phyloP scores from a whole-genome alignment of 2,888 invertebrate genomes.

The Chromoteleia sp. region DNA sequence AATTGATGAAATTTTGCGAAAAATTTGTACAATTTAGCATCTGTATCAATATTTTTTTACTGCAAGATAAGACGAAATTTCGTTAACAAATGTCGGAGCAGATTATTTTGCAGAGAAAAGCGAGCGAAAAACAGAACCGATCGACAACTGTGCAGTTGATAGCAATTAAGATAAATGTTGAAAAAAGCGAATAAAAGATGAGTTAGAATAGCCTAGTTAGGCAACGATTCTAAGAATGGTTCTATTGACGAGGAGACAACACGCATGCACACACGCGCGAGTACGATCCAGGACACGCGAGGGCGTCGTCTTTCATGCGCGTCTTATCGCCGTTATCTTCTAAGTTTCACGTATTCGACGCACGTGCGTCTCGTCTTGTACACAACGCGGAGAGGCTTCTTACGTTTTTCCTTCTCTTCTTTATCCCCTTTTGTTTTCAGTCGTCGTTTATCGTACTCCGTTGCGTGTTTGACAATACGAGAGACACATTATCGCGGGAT shows the following conservation, averaged over 20 bases:
- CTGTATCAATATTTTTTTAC: too few species aligned
- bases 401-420: conserved; percentile 1
- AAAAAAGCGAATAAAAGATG: conserved; percentile 58
- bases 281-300: conserved; percentile 62
- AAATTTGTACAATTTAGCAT: too few species aligned
- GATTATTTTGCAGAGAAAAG: background rate
- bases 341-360: conserved; percentile 58
- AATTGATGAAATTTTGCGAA: too few species aligned
- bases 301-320: conserved; percentile 62
- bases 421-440: conserved; percentile 11
- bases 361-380: conserved; percentile 55
- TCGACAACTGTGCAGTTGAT: conserved; percentile 21
- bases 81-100: too few species aligned
- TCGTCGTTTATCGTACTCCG: conserved; percentile 11
- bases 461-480: conserved; percentile 41
- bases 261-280: conserved; percentile 40
- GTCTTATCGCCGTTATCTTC: conserved; percentile 58
- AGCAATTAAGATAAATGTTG: conserved; percentile 55
- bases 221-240: conserved; percentile 60
- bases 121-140: conserved; percentile 1
- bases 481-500: conserved; percentile 22
- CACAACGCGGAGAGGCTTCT: background rate
- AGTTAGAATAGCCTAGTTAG: conserved; percentile 61
- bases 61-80: too few species aligned
- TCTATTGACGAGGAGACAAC: conserved; percentile 59